Evolutionary conservation across 2,797 vertebrate species (phyloP), one percentile per base, ranked within the genome.

Genomic region (Megaceryle alcyon): DNA sequence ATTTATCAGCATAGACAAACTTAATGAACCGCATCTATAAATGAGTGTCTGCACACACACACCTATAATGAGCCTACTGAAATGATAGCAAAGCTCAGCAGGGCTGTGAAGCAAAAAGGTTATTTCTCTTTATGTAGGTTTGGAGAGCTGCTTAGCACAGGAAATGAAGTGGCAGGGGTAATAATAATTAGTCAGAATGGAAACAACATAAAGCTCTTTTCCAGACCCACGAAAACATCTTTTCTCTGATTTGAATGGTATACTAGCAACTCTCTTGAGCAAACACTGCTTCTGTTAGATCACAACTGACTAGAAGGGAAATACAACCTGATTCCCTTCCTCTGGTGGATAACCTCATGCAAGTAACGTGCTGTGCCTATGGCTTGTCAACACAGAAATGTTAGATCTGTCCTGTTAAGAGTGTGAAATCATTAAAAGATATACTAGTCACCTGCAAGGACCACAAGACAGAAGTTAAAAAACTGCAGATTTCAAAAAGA

Each of bases 1-100:
- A 88, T 88, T 91, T 91, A 86, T 65, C 70, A 88, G 70, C 46
- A 76, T n/a, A 75, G 86, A 37, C 39, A 86, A 91, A 93, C 46
- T 76, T 95, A 95, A 88, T 94, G 92, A 82, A 59, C 44, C 73
- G 21, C 54, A 48, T 82, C 92, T 71, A 86, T 63, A 94, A 92
- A 92, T 65, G 76, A 76, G 57, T 54, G 51, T 69, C 84, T 91
- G 44, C 76, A 80, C n/a, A 69, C 22, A 69, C 29, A 39, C 51
- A 46, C 14, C 21, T 19, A 37, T 86, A 86, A 93, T 69, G 59
- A 82, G 49, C n/a, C 43, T 22, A 65, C 46, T 84, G 54, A 94
- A 97, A 86, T 4, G 19, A 92, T 21, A 86, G 82, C 82, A 94
- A 79, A 86, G 37, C 57, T 75, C 53, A 75, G 33, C 48, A 56